Evolutionary conservation across 2,888 invertebrate species (phyloP).

Genomic region (Lycophotia porphyrea): DNA sequence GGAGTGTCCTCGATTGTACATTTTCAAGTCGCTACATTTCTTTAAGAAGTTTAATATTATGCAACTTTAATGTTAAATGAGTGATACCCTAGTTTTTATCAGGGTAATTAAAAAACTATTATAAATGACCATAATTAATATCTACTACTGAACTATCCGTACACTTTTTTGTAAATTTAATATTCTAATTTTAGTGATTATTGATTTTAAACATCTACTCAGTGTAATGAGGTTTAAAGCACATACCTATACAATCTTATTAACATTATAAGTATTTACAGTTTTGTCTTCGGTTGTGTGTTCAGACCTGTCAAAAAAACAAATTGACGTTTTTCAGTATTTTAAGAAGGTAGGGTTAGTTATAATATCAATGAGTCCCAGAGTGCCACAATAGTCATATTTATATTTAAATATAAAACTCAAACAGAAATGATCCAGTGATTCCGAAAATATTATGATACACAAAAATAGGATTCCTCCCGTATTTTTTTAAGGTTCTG

Average conservation of each 20-base stretch:
- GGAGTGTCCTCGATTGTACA: too few species aligned
- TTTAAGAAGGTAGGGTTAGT: neutral
- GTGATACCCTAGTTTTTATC: too few species aligned
- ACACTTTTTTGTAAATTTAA: too few species aligned
- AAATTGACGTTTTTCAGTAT: constrained; percentile 18
- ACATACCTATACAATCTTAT: constrained; percentile 10
- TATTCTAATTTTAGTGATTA: too few species aligned
- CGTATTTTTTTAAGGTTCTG: neutral
- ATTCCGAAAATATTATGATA: neutral
- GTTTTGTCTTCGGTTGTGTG: neutral
- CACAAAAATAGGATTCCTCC: neutral
- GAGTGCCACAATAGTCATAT: neutral
- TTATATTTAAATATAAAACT: neutral
- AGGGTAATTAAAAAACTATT: too few species aligned
- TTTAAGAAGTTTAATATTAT: too few species aligned
- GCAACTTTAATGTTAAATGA: too few species aligned
- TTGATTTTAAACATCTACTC: neutral
- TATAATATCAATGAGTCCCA: neutral
- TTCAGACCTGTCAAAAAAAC: constrained; percentile 8
- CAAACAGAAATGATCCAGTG: neutral
- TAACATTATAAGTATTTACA: neutral
- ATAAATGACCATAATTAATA: too few species aligned
- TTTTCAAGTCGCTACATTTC: too few species aligned
- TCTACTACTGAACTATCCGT: too few species aligned
- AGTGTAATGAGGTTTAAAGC: too few species aligned